These are phyloP conservation scores for Chlorodrepanis virens DNA, from an alignment of 2,113 vertebrate genomes.

Conservation along the genomic window DNA sequence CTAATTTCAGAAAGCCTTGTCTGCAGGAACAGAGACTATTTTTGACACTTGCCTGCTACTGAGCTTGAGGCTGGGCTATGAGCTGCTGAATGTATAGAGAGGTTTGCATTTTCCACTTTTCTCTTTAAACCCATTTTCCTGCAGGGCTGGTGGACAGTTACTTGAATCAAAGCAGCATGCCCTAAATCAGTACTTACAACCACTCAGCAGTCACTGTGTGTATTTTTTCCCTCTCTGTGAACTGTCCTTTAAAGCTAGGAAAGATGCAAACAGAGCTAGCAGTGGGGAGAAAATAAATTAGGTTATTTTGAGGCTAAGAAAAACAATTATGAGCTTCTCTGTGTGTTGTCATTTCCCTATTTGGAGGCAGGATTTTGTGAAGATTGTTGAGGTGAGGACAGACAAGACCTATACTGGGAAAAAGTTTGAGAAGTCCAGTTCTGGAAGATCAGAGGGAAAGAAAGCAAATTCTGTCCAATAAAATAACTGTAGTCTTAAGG, in stretches of 20 bases:
- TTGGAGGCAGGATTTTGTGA: background rate
- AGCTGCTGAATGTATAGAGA: background rate
- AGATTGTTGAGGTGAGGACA: background rate
- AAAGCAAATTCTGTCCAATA: background rate
- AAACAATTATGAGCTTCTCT: background rate
- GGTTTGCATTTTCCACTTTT: background rate
- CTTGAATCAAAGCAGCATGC: background rate
- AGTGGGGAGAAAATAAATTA: background rate
- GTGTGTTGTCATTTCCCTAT: background rate
- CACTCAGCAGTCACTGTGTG: background rate
- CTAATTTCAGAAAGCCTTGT: background rate
- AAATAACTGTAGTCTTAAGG: background rate
- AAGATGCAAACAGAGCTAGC: background rate
- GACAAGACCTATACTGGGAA: background rate
- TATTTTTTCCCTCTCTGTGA: background rate
- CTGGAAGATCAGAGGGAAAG: background rate
- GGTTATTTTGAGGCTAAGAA: background rate
- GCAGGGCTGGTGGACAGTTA: background rate
- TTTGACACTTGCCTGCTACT: background rate
- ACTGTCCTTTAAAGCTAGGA: background rate
- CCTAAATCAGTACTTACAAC: background rate
- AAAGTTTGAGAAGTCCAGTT: background rate
- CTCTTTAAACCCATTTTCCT: background rate
- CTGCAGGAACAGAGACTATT: slow-evolving; percentile 14
- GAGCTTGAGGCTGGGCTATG: slow-evolving; percentile 19